Evolutionary conservation across 2,113 vertebrate genomes (phyloP), one percentile per base, ranked within the genome.

Genomic region (Seriola rivoliana): DNA sequence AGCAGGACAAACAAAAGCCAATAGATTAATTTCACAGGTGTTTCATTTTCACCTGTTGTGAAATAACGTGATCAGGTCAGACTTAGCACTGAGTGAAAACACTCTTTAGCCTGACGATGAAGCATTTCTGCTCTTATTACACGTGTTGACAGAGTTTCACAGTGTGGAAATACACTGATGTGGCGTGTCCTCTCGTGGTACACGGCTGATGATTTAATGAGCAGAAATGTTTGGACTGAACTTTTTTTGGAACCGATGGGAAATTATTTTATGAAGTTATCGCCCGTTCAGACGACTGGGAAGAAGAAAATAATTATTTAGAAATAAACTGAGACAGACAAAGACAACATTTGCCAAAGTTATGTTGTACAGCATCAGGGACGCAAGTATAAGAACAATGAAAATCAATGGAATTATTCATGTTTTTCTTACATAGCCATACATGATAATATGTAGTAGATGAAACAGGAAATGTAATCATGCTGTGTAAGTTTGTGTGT

Each of bases 251-350:
- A 81, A 25, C 10, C 11, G 48, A 34, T 44, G 59, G 54, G 10
- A 5, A 50, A 21, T 13, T 46, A 29, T 75, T 65, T 54, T 4
- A 42, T 42, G 1, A 12, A 48, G 13, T 55, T 40, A 23, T 82
- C 40, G 40, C 58, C 23, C 14, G 3, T 32, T 81, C 19, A 72
- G 34, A 25, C 12, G 1, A 29, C 5, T 8, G 36, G 23, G 36
- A 82, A 77, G 52, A 60, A 50, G 60, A 72, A 69, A 42, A 9
- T 42, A 42, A 42, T 42, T 42, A 42, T 55, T 82, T 79, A 50
- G 59, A 58, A 65, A 75, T 80, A 71, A 86, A 76, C 46, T 9
- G 25, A 84, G 59, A 62, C 29, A 42, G 71, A 75, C 42, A 34
- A 63, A 52, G 65, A 36, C 13, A 57, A 42, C 8, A 40, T 74